Base-by-base conservation (phyloP, 2,888 invertebrate species). In the Metopia argyrocephala region DNA sequence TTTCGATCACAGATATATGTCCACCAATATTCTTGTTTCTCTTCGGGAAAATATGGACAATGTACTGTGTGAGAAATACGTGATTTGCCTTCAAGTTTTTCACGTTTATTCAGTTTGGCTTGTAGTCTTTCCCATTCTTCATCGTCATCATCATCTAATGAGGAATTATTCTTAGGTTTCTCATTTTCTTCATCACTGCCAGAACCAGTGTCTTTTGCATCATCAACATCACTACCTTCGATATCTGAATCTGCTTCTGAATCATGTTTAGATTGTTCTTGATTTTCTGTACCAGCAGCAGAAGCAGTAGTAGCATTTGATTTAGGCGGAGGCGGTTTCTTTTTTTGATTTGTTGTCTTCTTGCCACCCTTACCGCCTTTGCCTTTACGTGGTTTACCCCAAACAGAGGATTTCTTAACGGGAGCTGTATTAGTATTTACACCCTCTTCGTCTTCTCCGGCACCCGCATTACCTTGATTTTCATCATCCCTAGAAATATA, bases 21-120 rank as follows among this genome's bases (percentile, higher is more conserved):
- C 98, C 99, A 99, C 99, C 99, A 99, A 91, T 96, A 98, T 91
- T 99, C 99, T 90, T 98, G 98, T 90, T 99, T 98, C 84, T 95
- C 95, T 91, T 95, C 95, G 4, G 99, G 98, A 91, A 96, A 99
- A 90, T 95, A 94, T 0, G 99, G 99, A 91, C 97, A 96, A 90
- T 99, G 99, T 27, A 99, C 99, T n/a, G 95, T 93, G 89, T 98
- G 98, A 15, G 98, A 98, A 85, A 95, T 93, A 91, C 97, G 97
- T 59, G 97, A 97, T 87, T 97, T 96, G 5, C 98, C 97, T 90
- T 98, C 98, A 50, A 98, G 91, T 84, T 96, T 94, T 87, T 98
- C 98, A 21, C 96, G 92, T 88, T 96, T 97, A 85, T 95, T 94
- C 75, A 97, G 91, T 87, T 96, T 95, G 86, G 95, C 94, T 91